Evolutionary conservation across 2,797 vertebrate species (phyloP).

Genomic region (Argyrosomus regius): DNA sequence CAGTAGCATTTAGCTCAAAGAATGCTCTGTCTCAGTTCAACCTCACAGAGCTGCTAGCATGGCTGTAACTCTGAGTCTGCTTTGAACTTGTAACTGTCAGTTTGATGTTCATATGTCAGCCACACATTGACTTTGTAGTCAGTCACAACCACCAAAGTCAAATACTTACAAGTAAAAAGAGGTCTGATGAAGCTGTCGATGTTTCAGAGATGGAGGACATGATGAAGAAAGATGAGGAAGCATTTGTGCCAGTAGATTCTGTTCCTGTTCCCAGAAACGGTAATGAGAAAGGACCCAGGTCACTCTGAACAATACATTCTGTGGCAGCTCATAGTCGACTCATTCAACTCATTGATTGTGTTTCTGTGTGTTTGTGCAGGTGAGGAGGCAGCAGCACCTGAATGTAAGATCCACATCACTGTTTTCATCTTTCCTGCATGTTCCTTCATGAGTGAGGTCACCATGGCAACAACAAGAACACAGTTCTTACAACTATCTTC

Average conservation of each 20-base stretch:
- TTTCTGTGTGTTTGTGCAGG: slow-evolving; percentile 13
- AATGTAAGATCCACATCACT: slow-evolving; percentile 1
- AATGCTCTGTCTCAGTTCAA: too few species aligned
- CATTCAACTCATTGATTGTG: background rate
- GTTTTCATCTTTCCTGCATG: background rate
- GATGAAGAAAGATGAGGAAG: background rate
- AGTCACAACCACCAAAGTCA: background rate
- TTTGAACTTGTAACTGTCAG: too few species aligned
- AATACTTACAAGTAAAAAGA: background rate
- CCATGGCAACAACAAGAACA: background rate
- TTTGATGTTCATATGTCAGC: too few species aligned
- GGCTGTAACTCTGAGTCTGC: too few species aligned
- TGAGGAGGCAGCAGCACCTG: slow-evolving; percentile 18
- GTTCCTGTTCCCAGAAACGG: slow-evolving; percentile 5
- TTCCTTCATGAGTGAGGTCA: background rate
- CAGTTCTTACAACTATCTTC: too few species aligned
- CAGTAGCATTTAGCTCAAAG: too few species aligned
- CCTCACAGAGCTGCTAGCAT: too few species aligned
- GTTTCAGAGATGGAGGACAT: slow-evolving; percentile 18
- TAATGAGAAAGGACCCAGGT: background rate
- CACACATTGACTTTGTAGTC: too few species aligned
- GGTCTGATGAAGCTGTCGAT: slow-evolving; percentile 1
- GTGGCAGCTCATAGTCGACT: too few species aligned
- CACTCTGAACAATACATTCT: background rate
- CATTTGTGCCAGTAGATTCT: background rate